phyloP scores from a whole-genome alignment of 2,797 vertebrate genomes.

The Gambelia wislizenii region DNA sequence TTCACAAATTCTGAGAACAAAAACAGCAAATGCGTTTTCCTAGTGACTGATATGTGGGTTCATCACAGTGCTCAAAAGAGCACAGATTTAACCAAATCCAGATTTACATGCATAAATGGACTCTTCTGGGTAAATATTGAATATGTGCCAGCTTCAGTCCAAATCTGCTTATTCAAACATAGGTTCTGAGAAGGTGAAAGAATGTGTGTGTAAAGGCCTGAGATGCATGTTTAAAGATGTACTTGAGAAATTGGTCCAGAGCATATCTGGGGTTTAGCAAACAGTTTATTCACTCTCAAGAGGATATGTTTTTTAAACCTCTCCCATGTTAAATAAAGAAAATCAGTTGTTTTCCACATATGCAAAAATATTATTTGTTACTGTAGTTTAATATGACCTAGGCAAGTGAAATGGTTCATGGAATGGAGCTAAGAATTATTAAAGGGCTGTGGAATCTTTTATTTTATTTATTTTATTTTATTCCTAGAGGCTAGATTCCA shows the following conservation, averaged over 20 bases:
- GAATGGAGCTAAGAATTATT: not conserved
- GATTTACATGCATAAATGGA: not conserved
- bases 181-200: conserved; percentile 37
- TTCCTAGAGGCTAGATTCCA: not conserved
- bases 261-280: not conserved
- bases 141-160: not conserved
- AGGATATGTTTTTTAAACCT: not conserved
- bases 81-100: conserved; percentile 1
- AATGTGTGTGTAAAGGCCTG: not conserved
- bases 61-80: not conserved
- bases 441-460: not conserved
- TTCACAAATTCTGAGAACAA: not conserved
- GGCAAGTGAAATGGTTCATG: not conserved
- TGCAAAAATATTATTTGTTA: conserved; percentile 7
- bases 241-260: conserved; percentile 6
- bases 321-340: not conserved
- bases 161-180: conserved; percentile 38
- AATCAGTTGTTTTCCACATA: not conserved
- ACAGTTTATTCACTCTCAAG: not conserved
- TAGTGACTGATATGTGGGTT: not conserved
- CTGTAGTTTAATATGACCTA: not conserved
- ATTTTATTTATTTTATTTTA: too few relatives aligned
- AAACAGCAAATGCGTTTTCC: conserved; percentile 19
- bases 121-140: conserved; percentile 44
- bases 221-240: conserved; percentile 30